A percentile compares a stretch with the other conserved stretches of the same genome.
Evolutionary conservation across 2,113 vertebrate genomes (phyloP).

Genomic region (Eptatretus burgeri): DNA sequence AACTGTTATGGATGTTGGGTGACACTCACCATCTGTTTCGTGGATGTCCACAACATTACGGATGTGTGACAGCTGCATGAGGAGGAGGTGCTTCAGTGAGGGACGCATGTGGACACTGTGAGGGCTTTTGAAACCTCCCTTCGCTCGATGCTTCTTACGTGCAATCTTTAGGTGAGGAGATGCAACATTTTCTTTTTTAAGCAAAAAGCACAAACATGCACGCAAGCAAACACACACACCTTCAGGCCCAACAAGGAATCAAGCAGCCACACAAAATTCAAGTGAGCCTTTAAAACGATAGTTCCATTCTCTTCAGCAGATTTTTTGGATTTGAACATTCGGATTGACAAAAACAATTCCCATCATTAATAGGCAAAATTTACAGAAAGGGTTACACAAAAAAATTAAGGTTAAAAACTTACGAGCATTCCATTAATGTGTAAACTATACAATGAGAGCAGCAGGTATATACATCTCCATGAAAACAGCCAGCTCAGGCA

Average conservation of each 20-base stretch:
- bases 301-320: no score
- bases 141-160: slow-evolving; percentile 75
- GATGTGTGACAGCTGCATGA: slow-evolving; percentile 95
- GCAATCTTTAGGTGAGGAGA: slow-evolving; percentile 33
- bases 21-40: slow-evolving; percentile 55
- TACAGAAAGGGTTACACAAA: no score
- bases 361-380: no score
- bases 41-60: slow-evolving; percentile 68
- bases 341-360: no score
- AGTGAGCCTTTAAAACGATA: no score
- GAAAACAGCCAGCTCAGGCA: no score
- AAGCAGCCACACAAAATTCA: background rate
- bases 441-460: no score
- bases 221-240: background rate
- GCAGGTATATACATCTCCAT: no score
- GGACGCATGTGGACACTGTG: slow-evolving; percentile 42
- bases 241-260: background rate
- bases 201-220: background rate
- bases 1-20: background rate
- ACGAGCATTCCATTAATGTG: no score
- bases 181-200: background rate
- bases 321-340: no score
- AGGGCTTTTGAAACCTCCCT: slow-evolving; percentile 64
- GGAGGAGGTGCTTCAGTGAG: slow-evolving; percentile 55
- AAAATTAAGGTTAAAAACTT: no score